Evolutionary conservation across 1,140 invertebrate species (phyloP).

Genomic region (Drosophila pallidifrons): DNA sequence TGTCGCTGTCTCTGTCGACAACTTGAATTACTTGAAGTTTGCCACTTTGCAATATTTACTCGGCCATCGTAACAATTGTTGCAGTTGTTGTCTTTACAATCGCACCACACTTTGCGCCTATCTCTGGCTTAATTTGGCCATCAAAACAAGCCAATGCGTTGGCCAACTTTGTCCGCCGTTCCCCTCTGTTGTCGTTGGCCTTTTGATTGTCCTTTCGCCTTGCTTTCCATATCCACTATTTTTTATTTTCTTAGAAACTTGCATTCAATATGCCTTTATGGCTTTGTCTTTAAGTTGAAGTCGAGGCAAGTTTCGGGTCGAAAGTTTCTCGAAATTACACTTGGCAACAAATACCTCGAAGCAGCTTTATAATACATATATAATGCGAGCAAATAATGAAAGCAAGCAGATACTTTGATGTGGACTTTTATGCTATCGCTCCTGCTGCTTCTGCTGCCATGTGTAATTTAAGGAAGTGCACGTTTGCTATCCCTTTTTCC

Average conservation of each 20-base stretch:
- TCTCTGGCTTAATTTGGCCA: slow-evolving; percentile 56
- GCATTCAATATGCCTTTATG: slow-evolving; percentile 49
- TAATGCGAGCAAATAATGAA: slow-evolving; percentile 9
- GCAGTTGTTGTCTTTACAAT: slow-evolving; percentile 41
- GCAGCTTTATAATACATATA: not conserved
- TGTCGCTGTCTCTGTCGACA: slow-evolving; percentile 26
- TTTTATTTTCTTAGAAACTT: slow-evolving; percentile 32
- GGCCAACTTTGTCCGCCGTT: slow-evolving; percentile 24
- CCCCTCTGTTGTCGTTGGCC: not conserved
- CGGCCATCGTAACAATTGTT: slow-evolving; percentile 33
- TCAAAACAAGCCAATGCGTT: slow-evolving; percentile 44
- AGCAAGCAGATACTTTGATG: slow-evolving; percentile 14
- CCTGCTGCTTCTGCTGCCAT: slow-evolving; percentile 14
- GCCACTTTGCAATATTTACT: slow-evolving; percentile 49
- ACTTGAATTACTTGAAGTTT: slow-evolving; percentile 68
- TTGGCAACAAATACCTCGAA: slow-evolving; percentile 6
- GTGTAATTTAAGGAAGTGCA: slow-evolving; percentile 17
- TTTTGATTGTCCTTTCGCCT: not conserved
- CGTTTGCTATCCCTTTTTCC: not conserved
- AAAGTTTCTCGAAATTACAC: slow-evolving; percentile 28
- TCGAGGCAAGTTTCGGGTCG: not conserved
- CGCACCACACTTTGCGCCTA: slow-evolving; percentile 20
- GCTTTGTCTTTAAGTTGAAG: slow-evolving; percentile 35
- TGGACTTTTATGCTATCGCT: slow-evolving; percentile 2
- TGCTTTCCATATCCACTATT: slow-evolving; percentile 1